Base-by-base conservation (phyloP, 2,113 vertebrate species). In the Pelmatolapia mariae region DNA sequence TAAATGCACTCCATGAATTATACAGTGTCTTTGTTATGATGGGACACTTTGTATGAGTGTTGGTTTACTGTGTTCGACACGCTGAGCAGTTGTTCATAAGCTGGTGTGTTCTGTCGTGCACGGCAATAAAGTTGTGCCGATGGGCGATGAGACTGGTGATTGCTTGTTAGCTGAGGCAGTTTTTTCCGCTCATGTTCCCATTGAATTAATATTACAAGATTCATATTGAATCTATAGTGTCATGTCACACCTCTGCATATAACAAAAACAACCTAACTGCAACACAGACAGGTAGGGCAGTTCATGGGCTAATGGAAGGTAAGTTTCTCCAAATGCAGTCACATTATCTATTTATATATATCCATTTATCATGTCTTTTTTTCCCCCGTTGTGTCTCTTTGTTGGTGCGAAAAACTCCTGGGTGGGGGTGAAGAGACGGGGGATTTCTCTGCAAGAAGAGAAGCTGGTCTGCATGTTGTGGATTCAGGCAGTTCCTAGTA, bases 321-420 rank as follows among this genome's bases (percentile, higher is more conserved):
- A n/a, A n/a, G n/a, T n/a, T n/a, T n/a, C n/a, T n/a, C n/a, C n/a
- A n/a, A n/a, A n/a, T n/a, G n/a, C n/a, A n/a, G n/a, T n/a, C n/a
- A n/a, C n/a, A n/a, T n/a, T n/a, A 0, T 59, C 8, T 59, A 61
- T 19, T 61, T 61, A 33, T 10, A 19, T 0, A 61, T 59, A 0
- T 61, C 9, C 10, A 18, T 1, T 0, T 31, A 7, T 16, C 45
- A 11, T 45, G 56, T 31, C 56, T 59, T 63, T 63, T 63, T 33
- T 6, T 0, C 0, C 10, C 8, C 13, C 1, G 1, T 33, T 33
- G 29, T 33, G 19, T 63, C 29, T 61, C 57, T 4, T 63, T 7
- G 59, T 63, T 63, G 29, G 9, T 0, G 29, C 0, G 0, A 1
- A 6, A 31, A 59, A 4, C 0, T 61, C 16, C 59, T 63, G 16